These are phyloP conservation scores for Unio pictorum DNA, from an alignment of 2,888 invertebrate genomes.

Conservation along the genomic window DNA sequence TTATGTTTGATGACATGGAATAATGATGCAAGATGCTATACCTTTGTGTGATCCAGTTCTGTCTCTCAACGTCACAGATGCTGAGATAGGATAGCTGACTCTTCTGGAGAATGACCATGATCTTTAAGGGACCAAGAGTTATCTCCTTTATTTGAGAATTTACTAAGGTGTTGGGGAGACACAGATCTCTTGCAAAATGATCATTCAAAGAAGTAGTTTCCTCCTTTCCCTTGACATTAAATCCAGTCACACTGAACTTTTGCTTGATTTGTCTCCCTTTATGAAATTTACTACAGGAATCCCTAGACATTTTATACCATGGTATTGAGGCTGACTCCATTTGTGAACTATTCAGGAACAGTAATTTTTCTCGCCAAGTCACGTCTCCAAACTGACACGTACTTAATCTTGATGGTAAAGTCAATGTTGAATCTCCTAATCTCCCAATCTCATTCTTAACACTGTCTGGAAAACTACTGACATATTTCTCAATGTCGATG, in stretches of 20 bases:
- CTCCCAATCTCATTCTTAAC: no score
- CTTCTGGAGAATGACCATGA: conserved; percentile 6
- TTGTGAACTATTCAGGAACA: conserved; percentile 14
- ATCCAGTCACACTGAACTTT: conserved; percentile 25
- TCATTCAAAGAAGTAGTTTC: not conserved
- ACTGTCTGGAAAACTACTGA: no score
- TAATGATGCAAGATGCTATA: not conserved
- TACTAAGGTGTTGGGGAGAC: conserved; percentile 10
- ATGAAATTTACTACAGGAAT: not conserved
- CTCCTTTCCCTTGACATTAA: conserved; percentile 9
- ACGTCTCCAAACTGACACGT: conserved; percentile 42
- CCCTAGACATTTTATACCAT: conserved; percentile 2
- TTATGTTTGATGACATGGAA: not conserved
- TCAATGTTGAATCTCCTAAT: not conserved
- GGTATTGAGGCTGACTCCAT: conserved; percentile 5
- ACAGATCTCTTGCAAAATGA: conserved; percentile 6
- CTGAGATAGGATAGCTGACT: conserved; percentile 18
- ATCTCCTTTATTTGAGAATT: conserved; percentile 7
- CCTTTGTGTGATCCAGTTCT: conserved; percentile 27
- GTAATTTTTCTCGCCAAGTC: conserved; percentile 39
- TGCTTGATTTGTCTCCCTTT: not conserved
- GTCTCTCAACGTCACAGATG: conserved; percentile 18
- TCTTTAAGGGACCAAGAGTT: conserved; percentile 5
- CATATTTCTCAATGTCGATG: no score
- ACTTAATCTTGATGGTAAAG: conserved; percentile 1